phyloP scores from a whole-genome alignment of 2,888 invertebrate genomes.

The Drosophila yooni region DNA sequence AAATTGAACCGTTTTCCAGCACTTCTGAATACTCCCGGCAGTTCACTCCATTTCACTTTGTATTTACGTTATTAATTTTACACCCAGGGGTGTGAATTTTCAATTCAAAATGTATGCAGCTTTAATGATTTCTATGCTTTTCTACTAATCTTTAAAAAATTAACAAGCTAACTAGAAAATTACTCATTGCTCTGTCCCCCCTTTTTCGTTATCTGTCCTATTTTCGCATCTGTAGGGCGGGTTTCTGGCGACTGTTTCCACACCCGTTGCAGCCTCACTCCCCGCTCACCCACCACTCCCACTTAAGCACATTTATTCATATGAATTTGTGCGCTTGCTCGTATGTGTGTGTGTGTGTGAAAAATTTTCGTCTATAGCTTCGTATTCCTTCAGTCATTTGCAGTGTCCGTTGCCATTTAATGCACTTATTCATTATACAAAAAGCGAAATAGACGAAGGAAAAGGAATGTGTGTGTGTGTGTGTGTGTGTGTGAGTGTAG shows the following conservation, averaged over 20 bases:
- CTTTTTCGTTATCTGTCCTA: not conserved
- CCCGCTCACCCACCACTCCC: conserved; percentile 3
- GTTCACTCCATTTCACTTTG: not conserved
- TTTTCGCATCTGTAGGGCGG: not conserved
- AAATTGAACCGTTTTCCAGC: not conserved
- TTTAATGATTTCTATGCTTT: not conserved
- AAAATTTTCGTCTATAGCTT: conserved; percentile 56
- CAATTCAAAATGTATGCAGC: not conserved
- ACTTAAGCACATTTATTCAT: conserved; percentile 49
- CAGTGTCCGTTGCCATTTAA: conserved; percentile 75
- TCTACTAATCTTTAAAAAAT: not conserved
- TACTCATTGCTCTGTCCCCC: not conserved
- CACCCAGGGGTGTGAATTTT: not conserved
- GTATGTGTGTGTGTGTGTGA: conserved; percentile 8
- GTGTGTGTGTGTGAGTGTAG: not conserved
- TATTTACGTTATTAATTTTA: not conserved
- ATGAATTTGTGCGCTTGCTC: conserved; percentile 28
- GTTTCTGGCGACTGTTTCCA: not conserved
- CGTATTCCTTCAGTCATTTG: conserved; percentile 73
- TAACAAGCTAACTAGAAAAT: not conserved
- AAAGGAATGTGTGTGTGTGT: not conserved
- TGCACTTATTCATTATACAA: conserved; percentile 79
- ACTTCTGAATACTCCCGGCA: not conserved
- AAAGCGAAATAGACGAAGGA: conserved; percentile 28
- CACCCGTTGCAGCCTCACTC: conserved; percentile 14